Evolutionary conservation across 1,140 invertebrate species (phyloP), one percentile per base, ranked within the genome.

Genomic region (Drosophila triauraria): DNA sequence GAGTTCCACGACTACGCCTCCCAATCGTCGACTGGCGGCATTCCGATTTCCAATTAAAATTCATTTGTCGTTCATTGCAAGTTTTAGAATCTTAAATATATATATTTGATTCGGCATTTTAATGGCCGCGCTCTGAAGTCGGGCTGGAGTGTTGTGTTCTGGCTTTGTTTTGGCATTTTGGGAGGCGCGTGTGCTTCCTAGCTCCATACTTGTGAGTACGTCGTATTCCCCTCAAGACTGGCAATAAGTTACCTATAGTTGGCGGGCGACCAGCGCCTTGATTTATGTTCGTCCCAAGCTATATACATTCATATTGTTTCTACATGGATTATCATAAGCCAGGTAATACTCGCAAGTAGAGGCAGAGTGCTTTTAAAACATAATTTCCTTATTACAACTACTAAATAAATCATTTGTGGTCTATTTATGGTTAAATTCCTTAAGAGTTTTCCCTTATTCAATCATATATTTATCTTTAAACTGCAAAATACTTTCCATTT

Each of bases 101-200:
- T 81, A 57, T 62, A 78, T 70, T 61, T 57, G 69, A 48, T 75
- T 63, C 79, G 61, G 75, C 71, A 74, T 81, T 35, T 87, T 59
- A 25, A 68, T 82, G 60, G 62, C 50, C 42, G 56, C 75, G 40
- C 48, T 17, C 68, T 50, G 23, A 54, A 56, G 62, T 70, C 57
- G 59, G 51, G 50, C 53, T 42, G 46, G 43, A 53, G 56, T 59
- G 42, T 40, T 54, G 61, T n/a, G 53, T 40, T 40, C 32, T 38
- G 53, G 53, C 53, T 2, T 54, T 38, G 32, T 23, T 54, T 54
- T 54, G 38, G 46, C 56, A 32, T 61, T 65, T 57, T 62, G 51
- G 65, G 47, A 80, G 61, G 77, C 76, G 77, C 65, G 80, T 75
- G 65, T 54, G 85, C 85, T 88, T 88, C 85, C 81, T 79, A 85